These are phyloP conservation scores for Andrena haemorrhoa DNA, from an alignment of 2,888 invertebrate genomes.

Conservation along the genomic window DNA sequence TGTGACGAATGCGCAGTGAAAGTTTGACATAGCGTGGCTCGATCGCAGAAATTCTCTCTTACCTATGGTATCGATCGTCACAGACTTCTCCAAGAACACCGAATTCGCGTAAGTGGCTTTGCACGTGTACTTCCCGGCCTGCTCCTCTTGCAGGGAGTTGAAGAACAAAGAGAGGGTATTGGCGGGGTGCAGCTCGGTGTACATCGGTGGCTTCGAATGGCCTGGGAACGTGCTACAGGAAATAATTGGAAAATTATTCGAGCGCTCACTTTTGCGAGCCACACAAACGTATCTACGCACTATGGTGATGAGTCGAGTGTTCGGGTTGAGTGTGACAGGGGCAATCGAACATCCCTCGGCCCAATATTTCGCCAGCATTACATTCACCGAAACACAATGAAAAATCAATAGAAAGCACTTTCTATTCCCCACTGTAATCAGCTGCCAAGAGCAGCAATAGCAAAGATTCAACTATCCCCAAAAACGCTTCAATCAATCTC, in stretches of 20 bases:
- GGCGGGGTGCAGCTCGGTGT: constrained; percentile 88
- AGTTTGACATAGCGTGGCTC: too few relatives aligned
- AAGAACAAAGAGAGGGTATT: constrained; percentile 91
- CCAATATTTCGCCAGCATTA: constrained; percentile 29
- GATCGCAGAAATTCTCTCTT: constrained; percentile 76
- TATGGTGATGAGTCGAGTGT: constrained; percentile 34
- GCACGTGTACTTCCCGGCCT: constrained; percentile 94
- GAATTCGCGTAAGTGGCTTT: constrained; percentile 92
- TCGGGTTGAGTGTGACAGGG: constrained; percentile 4
- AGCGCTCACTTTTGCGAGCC: background rate
- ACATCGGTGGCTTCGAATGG: constrained; percentile 87
- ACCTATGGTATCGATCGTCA: constrained; percentile 91
- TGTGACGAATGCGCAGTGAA: too few relatives aligned
- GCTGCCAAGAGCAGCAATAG: background rate
- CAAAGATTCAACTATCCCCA: background rate
- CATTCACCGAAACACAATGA: background rate
- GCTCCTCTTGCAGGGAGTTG: constrained; percentile 89
- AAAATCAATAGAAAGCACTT: background rate
- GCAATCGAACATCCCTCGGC: constrained; percentile 23
- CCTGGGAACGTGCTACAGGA: constrained; percentile 53
- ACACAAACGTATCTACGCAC: constrained; percentile 22
- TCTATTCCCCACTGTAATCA: background rate
- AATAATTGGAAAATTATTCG: constrained; percentile 38
- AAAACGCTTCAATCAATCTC: background rate
- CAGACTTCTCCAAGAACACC: constrained; percentile 88